Evolutionary conservation across 2,797 vertebrate genomes (phyloP).

Genomic region (Xiphorhynchus erythropygius): DNA sequence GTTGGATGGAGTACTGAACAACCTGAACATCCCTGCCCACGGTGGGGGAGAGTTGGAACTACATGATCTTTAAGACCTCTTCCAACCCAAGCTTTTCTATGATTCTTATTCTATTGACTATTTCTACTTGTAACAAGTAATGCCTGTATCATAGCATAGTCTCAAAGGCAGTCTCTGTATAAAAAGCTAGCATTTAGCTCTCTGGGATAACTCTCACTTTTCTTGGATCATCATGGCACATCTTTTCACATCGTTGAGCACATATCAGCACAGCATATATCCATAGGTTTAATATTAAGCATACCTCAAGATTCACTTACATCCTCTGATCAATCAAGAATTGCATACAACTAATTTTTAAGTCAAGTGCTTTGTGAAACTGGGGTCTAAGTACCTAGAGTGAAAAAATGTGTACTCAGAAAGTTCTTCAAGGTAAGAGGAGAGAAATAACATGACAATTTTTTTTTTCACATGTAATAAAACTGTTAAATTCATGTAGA

Average conservation of each 20-base stretch:
- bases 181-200: neutral
- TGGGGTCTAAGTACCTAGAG: neutral
- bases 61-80: neutral
- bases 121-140: neutral
- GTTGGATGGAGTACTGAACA: neutral
- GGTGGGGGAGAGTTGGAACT: fast-evolving
- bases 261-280: neutral
- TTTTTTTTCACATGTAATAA: neutral
- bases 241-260: neutral
- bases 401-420: neutral
- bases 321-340: neutral
- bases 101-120: neutral
- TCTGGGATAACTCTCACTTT: neutral
- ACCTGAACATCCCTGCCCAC: fast-evolving
- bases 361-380: neutral
- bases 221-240: neutral
- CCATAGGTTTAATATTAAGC: neutral
- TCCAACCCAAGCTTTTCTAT: neutral
- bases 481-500: neutral
- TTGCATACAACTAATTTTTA: neutral
- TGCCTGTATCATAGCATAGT: neutral
- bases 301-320: neutral
- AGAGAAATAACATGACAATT: neutral
- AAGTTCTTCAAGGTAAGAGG: neutral
- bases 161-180: neutral